Conservation (phyloP, 1,140 invertebrate genomes). For the Hylaeus volcanicus region DNA sequence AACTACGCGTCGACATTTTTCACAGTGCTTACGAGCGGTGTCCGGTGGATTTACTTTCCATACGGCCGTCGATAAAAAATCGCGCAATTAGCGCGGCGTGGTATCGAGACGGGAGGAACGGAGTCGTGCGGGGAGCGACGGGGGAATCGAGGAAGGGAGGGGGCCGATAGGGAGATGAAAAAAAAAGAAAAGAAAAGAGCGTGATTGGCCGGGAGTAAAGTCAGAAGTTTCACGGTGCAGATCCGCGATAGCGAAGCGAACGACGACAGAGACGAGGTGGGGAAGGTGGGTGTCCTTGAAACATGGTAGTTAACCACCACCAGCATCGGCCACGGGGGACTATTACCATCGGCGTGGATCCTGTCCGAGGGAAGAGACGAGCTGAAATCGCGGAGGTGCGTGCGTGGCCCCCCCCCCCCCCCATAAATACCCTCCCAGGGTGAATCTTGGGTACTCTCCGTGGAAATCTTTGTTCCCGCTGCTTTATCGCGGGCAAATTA, state of each 20-base stretch:
- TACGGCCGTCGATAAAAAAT: constrained; percentile 24
- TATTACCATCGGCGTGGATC: constrained; percentile 60
- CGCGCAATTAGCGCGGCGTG: constrained; percentile 34
- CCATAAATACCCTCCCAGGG: background rate
- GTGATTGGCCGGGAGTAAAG: constrained; percentile 39
- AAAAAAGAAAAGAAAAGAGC: constrained; percentile 10
- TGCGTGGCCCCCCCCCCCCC: constrained; percentile 22
- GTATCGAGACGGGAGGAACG: background rate
- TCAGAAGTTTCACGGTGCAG: constrained; percentile 47
- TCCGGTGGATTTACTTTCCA: background rate
- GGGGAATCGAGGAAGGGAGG: background rate
- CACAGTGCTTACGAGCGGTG: background rate
- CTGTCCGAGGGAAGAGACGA: constrained; percentile 37
- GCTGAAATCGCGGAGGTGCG: constrained; percentile 20
- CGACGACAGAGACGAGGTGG: constrained; percentile 26
- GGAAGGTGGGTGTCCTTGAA: constrained; percentile 70
- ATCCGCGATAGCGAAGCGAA: constrained; percentile 55
- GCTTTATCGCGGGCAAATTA: too few species aligned
- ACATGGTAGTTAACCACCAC: constrained; percentile 69
- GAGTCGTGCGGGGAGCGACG: background rate
- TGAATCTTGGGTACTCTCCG: too few species aligned
- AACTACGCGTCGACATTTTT: too few species aligned
- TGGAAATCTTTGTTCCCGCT: too few species aligned
- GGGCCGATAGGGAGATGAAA: background rate
- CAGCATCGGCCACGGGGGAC: constrained; percentile 55